phyloP scores from a whole-genome alignment of 2,888 invertebrate species.

The Metalampra italica region DNA sequence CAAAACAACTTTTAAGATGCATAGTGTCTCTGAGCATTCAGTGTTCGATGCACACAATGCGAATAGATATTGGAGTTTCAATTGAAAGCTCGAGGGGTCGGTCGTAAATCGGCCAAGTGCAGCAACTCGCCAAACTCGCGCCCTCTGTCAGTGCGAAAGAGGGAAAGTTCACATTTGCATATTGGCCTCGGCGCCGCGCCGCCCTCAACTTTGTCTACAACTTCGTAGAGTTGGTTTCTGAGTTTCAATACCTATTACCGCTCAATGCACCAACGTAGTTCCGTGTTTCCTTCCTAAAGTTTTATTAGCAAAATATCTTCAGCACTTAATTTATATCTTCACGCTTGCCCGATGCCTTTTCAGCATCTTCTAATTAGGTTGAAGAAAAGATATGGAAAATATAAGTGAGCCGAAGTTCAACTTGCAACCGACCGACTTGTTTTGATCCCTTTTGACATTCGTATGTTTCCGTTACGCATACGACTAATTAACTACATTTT shows the following conservation, averaged over 20 bases:
- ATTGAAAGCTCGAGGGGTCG: slow-evolving; percentile 39
- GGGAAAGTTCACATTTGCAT: slow-evolving; percentile 73
- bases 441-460: too few relatives aligned
- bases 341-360: too few relatives aligned
- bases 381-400: too few relatives aligned
- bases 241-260: neutral
- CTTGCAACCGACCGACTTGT: too few relatives aligned
- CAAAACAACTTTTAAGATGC: neutral
- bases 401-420: too few relatives aligned
- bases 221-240: neutral
- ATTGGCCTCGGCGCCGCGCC: slow-evolving; percentile 42
- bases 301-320: too few relatives aligned
- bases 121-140: slow-evolving; percentile 25
- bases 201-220: slow-evolving; percentile 28
- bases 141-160: slow-evolving; percentile 33
- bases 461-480: too few relatives aligned
- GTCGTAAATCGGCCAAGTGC: slow-evolving; percentile 72
- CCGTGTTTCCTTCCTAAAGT: slow-evolving; percentile 5
- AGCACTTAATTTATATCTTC: too few relatives aligned
- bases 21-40: neutral
- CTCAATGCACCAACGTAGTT: neutral
- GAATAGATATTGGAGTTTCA: slow-evolving; percentile 37
- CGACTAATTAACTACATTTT: too few relatives aligned
- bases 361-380: too few relatives aligned
- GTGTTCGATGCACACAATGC: neutral